phyloP scores from a whole-genome alignment of 2,888 invertebrate genomes.

The Anaspis maculata region DNA sequence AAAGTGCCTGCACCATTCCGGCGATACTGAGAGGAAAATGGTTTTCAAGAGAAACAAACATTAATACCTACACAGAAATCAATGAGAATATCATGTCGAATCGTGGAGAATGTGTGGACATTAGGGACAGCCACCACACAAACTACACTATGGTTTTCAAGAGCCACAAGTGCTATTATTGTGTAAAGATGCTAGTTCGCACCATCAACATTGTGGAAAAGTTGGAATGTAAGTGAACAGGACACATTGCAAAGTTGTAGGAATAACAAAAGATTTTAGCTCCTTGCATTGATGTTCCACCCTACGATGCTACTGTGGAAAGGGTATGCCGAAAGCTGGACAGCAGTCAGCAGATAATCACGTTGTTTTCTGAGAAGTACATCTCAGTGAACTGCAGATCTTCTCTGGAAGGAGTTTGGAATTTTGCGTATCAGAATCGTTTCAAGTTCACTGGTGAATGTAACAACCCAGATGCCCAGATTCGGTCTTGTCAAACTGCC shows the following conservation, averaged over 20 bases:
- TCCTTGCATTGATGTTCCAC: conserved; percentile 64
- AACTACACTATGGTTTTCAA: conserved; percentile 82
- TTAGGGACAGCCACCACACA: conserved; percentile 64
- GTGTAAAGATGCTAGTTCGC: conserved; percentile 74
- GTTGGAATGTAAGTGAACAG: conserved; percentile 62
- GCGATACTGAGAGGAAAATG: conserved; percentile 73
- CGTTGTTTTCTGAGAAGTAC: conserved; percentile 83
- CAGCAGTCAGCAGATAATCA: conserved; percentile 71
- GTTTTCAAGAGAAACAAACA: conserved; percentile 86
- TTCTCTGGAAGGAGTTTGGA: conserved; percentile 93
- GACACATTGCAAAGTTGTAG: too few relatives aligned
- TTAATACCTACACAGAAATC: conserved; percentile 73
- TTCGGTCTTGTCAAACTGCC: conserved; percentile 90
- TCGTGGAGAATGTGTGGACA: conserved; percentile 64
- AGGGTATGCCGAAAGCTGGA: conserved; percentile 69
- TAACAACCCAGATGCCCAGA: conserved; percentile 77
- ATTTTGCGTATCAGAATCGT: conserved; percentile 74
- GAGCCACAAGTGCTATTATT: conserved; percentile 65
- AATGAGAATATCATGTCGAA: conserved; percentile 71
- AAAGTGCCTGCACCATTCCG: conserved; percentile 59
- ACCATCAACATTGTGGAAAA: conserved; percentile 86
- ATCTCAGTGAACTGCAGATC: conserved; percentile 87
- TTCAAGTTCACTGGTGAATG: conserved; percentile 90
- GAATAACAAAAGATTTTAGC: conserved; percentile 38
- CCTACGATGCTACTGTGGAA: conserved; percentile 61